Conservation (phyloP, 1,140 invertebrate species). For the Hydropsyche tenuis region DNA sequence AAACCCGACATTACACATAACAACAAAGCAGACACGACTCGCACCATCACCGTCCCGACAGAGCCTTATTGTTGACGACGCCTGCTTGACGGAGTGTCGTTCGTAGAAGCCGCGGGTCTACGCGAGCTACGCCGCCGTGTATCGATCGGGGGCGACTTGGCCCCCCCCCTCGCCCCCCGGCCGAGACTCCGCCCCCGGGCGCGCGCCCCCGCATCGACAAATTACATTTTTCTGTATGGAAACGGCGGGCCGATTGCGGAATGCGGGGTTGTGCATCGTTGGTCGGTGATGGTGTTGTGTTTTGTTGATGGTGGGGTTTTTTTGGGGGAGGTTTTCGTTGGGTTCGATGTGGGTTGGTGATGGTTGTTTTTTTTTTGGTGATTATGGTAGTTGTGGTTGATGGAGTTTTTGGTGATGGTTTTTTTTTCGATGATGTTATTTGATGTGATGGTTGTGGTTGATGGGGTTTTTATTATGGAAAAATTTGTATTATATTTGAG, state of each 20-base stretch:
- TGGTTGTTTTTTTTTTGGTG: too few species aligned
- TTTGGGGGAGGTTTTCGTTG: too few species aligned
- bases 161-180: not conserved
- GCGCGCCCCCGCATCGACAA: slow-evolving; percentile 9
- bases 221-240: slow-evolving; percentile 34
- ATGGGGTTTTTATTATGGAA: too few species aligned
- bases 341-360: too few species aligned
- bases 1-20: not conserved
- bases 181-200: not conserved
- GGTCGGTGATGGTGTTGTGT: too few species aligned
- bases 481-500: too few species aligned
- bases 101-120: slow-evolving; percentile 28
- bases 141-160: slow-evolving; percentile 22
- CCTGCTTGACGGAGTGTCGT: slow-evolving; percentile 26
- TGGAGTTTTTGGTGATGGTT: too few species aligned
- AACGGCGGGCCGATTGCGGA: slow-evolving; percentile 1
- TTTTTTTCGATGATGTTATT: too few species aligned
- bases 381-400: too few species aligned
- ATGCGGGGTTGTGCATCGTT: too few species aligned
- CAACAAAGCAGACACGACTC: not conserved
- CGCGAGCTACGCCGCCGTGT: slow-evolving; percentile 20
- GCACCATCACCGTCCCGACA: not conserved
- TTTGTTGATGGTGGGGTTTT: too few species aligned
- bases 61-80: slow-evolving; percentile 32
- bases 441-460: too few species aligned